Evolutionary conservation across 2,888 invertebrate genomes (phyloP).

Genomic region (Acleris sparsana): DNA sequence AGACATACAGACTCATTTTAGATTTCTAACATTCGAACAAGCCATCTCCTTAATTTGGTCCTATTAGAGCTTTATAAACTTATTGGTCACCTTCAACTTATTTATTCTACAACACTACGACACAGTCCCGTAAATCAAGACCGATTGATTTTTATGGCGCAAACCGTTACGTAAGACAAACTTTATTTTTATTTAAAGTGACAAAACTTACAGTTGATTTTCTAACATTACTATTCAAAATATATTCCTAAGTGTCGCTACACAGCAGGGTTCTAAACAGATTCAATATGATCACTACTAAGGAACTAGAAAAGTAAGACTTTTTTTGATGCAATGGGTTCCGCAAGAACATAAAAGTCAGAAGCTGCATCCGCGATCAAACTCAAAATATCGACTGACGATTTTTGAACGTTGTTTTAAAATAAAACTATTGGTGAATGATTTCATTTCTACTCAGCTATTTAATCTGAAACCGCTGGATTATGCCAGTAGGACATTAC

Average conservation of each 20-base stretch:
- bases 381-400: too few relatives aligned
- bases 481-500: too few relatives aligned
- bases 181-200: conserved; percentile 65
- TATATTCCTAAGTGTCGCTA: conserved; percentile 54
- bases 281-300: conserved; percentile 19
- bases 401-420: too few relatives aligned
- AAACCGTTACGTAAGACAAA: conserved; percentile 49
- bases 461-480: too few relatives aligned
- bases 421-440: too few relatives aligned
- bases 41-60: neutral
- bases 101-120: conserved; percentile 10
- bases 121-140: conserved; percentile 23
- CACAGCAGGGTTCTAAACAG: conserved; percentile 59
- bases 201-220: conserved; percentile 59
- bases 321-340: conserved; percentile 4
- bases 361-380: too few relatives aligned
- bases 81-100: conserved; percentile 11
- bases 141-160: conserved; percentile 50
- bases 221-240: conserved; percentile 49
- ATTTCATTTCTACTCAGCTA: too few relatives aligned
- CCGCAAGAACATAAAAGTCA: neutral
- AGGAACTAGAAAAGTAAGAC: neutral
- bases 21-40: too few relatives aligned
- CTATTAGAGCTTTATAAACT: neutral
- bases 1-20: too few relatives aligned